phyloP scores from a whole-genome alignment of 1,140 invertebrate genomes.

The Eupristina koningsbergeri region DNA sequence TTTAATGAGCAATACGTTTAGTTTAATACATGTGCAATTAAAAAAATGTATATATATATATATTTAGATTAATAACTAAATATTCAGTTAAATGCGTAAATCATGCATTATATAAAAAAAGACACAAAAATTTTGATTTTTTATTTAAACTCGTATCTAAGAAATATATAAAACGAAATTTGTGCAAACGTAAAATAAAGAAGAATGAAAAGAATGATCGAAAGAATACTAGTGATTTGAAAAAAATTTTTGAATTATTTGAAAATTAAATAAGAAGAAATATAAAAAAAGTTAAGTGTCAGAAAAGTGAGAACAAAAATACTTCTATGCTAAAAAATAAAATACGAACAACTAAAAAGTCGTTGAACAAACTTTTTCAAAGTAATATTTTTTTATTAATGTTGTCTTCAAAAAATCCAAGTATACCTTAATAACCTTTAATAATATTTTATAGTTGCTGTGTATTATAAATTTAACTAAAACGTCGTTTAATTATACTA shows the following conservation, averaged over 20 bases:
- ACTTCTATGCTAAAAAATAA: neutral
- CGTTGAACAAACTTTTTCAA: neutral
- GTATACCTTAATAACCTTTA: neutral
- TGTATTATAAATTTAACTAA: constrained; percentile 39
- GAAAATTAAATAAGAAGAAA: neutral
- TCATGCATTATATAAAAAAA: too few species aligned
- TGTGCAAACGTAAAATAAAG: neutral
- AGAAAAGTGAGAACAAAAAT: neutral
- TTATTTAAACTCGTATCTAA: neutral
- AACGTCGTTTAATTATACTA: too few species aligned
- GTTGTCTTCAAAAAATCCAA: constrained; percentile 41
- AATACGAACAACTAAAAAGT: neutral
- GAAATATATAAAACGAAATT: neutral
- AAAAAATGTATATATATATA: too few species aligned
- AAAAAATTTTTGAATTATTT: neutral
- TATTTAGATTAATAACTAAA: too few species aligned
- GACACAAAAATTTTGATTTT: too few species aligned
- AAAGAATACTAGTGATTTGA: neutral
- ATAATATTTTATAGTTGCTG: constrained; percentile 33
- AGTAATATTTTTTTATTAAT: constrained; percentile 47
- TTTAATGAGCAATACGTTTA: too few species aligned
- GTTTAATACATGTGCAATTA: too few species aligned
- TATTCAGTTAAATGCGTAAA: too few species aligned
- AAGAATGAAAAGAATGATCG: neutral
- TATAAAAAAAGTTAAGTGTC: neutral